Base-by-base conservation (phyloP, 2,888 invertebrate genomes). In the Phorcus lineatus region DNA sequence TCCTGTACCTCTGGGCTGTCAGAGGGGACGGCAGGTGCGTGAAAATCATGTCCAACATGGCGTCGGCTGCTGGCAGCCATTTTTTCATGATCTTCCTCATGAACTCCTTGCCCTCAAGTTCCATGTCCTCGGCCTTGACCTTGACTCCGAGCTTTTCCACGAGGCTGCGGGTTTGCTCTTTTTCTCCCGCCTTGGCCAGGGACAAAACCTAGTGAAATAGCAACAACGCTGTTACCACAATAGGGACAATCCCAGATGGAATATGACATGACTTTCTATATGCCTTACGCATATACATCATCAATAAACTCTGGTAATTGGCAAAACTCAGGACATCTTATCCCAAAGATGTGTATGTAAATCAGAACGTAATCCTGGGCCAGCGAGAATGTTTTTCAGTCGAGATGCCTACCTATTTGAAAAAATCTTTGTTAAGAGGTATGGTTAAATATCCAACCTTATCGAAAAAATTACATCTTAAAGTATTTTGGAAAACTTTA, bases 11-110 rank as follows among this genome's bases (percentile, higher is more conserved):
- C 94, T 99, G 99, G 74, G 99, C 99, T 80, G 97, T 97, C 75
- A 99, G 98, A 0, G 99, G 99, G 52, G 99, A 99, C 82, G 99
- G 99, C 93, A 99, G 95, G 93, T 99, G 99, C 93, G 99, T 98
- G 94, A 98, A 97, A 94, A 99, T 99, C 99, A 99, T 99, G 95
- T 99, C 98, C 95, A 99, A 97, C 91, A 99, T 95, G 91, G 99
- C 98, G 94, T 99, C 99, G 88, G 99, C 99, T 91, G 99, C 99
- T 77, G 99, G 99, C 94, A 99, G 95, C 99, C 99, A 99, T 85
- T 97, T 97, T 90, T 99, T 96, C 99, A 99, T 99, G 82, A 99
- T 97, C 87, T 97, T 96, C 95, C 96, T 99, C 91, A 99, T 95
- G 86, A 99, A 95, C 84, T 96, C 96, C 94, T 99, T 99, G 90